These are phyloP conservation scores for Prionace glauca DNA, from an alignment of 2,797 vertebrate species.

Conservation along the genomic window DNA sequence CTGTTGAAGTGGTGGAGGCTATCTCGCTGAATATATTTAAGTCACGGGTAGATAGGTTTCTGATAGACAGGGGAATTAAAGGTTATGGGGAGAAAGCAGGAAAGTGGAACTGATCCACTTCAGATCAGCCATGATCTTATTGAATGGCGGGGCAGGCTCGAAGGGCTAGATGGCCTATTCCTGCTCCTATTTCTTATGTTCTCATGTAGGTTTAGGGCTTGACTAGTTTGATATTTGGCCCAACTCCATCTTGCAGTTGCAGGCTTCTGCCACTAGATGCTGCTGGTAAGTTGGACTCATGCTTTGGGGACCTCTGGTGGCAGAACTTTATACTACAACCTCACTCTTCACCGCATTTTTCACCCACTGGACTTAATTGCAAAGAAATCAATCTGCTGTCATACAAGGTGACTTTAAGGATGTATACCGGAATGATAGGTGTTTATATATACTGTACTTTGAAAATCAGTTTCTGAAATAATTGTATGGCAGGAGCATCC, in stretches of 20 bases:
- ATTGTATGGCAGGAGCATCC: slow-evolving; percentile 3
- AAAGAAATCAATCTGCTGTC: neutral
- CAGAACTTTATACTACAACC: neutral
- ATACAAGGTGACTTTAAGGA: neutral
- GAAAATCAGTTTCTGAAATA: neutral
- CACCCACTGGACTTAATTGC: too few species aligned
- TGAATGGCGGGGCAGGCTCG: too few species aligned
- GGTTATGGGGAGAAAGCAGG: too few species aligned
- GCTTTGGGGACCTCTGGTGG: neutral
- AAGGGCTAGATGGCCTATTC: too few species aligned
- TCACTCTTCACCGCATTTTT: neutral
- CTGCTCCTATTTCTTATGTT: too few species aligned
- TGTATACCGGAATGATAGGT: neutral
- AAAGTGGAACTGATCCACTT: too few species aligned
- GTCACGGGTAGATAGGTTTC: too few species aligned
- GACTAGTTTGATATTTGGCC: neutral
- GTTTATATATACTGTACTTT: neutral
- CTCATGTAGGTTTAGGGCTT: neutral
- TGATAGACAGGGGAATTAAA: too few species aligned
- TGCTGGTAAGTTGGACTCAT: neutral
- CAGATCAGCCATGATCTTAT: too few species aligned
- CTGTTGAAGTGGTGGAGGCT: too few species aligned
- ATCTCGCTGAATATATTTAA: too few species aligned
- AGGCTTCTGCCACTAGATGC: neutral
- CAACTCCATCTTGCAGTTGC: neutral